phyloP scores from a whole-genome alignment of 2,797 vertebrate species.

The Uromys caudimaculatus region DNA sequence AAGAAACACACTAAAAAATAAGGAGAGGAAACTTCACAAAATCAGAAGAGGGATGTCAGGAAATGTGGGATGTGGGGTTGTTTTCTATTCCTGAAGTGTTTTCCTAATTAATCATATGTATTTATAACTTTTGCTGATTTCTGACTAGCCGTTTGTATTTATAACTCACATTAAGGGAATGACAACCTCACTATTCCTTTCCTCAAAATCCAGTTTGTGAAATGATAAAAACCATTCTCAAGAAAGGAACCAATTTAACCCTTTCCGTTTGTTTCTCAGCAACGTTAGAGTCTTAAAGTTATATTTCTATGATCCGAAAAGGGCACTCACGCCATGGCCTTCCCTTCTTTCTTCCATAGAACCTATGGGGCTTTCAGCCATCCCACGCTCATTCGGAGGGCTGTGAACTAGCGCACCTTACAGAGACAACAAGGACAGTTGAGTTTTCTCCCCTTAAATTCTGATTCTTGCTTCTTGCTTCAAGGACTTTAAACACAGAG shows the following conservation, averaged over 20 bases:
- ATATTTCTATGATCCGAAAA: neutral
- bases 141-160: constrained; percentile 67
- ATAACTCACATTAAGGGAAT: constrained; percentile 38
- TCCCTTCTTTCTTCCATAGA: neutral
- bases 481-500: neutral
- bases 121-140: constrained; percentile 63
- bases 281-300: neutral
- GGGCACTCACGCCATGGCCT: neutral
- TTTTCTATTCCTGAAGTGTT: constrained; percentile 72
- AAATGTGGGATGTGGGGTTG: constrained; percentile 63
- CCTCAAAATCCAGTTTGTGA: neutral
- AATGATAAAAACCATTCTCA: neutral
- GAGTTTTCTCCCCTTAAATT: neutral
- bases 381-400: neutral
- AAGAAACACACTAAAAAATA: constrained; percentile 76
- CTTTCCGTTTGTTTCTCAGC: neutral
- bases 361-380: neutral
- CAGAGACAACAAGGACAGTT: neutral
- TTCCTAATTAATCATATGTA: constrained; percentile 69
- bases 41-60: constrained; percentile 75
- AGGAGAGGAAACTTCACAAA: constrained; percentile 78
- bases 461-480: constrained; percentile 11
- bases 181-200: constrained; percentile 21
- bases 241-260: neutral
- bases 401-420: neutral